Evolutionary conservation across 2,888 invertebrate genomes (phyloP).

Genomic region (Phengaris alcon): DNA sequence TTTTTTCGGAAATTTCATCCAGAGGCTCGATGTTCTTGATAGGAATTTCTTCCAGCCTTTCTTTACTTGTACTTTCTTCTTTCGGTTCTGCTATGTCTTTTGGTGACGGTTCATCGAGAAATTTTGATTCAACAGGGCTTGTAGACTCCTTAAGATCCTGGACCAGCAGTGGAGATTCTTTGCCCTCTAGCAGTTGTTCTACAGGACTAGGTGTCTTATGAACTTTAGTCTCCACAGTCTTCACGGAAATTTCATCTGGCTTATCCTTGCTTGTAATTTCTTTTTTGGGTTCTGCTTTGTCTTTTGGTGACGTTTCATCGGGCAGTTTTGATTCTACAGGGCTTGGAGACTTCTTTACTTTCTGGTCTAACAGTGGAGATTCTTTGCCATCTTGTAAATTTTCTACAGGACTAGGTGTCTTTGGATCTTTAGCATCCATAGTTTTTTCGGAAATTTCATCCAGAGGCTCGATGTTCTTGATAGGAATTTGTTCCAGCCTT

Average conservation of each 20-base stretch:
- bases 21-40: neutral
- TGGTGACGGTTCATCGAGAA: neutral
- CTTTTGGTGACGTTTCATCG: no score
- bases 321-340: neutral
- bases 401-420: conserved; percentile 14
- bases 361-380: neutral
- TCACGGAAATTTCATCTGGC: no score
- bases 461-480: no score
- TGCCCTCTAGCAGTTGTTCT: neutral
- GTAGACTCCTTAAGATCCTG: neutral
- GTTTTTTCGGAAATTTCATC: no score
- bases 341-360: conserved; percentile 26
- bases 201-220: neutral
- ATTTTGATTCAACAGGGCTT: neutral
- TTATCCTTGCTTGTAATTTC: no score
- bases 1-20: neutral
- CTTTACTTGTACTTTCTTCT: neutral
- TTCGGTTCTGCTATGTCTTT: neutral
- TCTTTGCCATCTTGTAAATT: neutral
- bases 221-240: no score
- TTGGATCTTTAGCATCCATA: neutral
- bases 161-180: neutral
- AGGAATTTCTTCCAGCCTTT: neutral
- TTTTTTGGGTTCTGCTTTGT: no score
- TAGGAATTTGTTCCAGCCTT: neutral